Percentiles rank a stretch among this genome's conserved stretches.
Conservation (phyloP, 2,113 vertebrate genomes). For the Equus quagga region DNA sequence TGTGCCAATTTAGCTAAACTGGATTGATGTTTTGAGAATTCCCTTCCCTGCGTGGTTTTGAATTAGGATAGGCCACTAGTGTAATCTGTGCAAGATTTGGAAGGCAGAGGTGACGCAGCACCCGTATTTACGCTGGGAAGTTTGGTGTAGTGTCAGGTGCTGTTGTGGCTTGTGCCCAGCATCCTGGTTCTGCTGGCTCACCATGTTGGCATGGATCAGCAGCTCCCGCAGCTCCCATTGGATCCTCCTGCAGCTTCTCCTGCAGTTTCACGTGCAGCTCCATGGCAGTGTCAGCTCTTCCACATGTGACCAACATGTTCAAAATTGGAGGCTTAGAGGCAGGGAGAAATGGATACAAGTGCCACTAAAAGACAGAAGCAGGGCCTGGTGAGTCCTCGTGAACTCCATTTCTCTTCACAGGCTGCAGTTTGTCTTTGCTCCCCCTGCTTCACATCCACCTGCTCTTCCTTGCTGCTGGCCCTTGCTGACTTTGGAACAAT, state of each 20-base stretch:
- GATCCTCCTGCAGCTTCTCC: neutral
- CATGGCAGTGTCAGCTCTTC: neutral
- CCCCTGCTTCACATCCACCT: neutral
- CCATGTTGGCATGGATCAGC: neutral
- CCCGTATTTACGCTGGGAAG: neutral
- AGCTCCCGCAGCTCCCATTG: neutral
- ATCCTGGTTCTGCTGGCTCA: neutral
- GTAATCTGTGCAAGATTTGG: neutral
- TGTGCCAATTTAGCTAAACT: neutral
- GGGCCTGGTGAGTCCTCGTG: no score
- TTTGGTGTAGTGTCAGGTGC: neutral
- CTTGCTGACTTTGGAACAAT: neutral
- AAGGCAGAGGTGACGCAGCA: neutral
- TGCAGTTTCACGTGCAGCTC: neutral
- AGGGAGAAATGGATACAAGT: neutral
- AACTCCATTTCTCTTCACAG: neutral
- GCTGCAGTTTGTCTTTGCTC: neutral
- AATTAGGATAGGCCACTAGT: neutral
- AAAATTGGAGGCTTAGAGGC: neutral
- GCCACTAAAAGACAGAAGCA: neutral
- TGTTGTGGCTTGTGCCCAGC: accelerated
- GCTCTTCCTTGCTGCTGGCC: neutral
- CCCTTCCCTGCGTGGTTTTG: neutral
- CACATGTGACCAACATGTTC: neutral
- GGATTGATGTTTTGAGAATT: neutral